Conservation (phyloP, 2,113 vertebrate species). For the Notechis scutatus region DNA sequence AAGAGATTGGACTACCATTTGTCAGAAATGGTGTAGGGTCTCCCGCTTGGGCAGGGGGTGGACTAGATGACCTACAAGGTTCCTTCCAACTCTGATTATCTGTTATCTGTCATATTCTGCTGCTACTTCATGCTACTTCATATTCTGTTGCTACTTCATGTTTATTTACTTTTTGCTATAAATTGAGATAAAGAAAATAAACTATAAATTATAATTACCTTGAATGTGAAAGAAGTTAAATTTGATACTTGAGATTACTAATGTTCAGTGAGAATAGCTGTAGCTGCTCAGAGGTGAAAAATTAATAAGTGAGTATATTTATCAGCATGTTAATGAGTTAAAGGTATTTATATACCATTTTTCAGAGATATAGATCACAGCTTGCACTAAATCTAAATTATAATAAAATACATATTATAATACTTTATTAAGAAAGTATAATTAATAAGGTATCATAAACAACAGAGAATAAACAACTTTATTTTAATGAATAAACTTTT, state of each 20-base stretch:
- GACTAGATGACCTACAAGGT: too few species aligned
- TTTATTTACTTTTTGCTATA: neutral
- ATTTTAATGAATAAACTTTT: neutral
- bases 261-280: neutral
- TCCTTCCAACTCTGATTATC: too few species aligned
- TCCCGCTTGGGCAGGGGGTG: too few species aligned
- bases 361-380: neutral
- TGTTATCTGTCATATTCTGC: neutral
- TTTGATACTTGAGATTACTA: neutral
- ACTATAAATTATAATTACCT: neutral
- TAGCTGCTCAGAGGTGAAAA: neutral
- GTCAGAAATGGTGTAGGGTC: too few species aligned
- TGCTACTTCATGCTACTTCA: neutral
- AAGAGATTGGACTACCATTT: too few species aligned
- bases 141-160: neutral
- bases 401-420: neutral
- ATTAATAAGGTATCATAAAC: neutral
- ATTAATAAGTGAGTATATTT: neutral
- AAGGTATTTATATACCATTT: neutral
- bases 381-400: neutral
- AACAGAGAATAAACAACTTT: neutral
- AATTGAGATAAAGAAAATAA: neutral
- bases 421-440: neutral
- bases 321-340: neutral
- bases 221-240: neutral